A percentile compares a stretch with the other conserved stretches of the same genome.
Evolutionary conservation across 2,113 vertebrate species (phyloP).

Genomic region (Taxidea taxus): DNA sequence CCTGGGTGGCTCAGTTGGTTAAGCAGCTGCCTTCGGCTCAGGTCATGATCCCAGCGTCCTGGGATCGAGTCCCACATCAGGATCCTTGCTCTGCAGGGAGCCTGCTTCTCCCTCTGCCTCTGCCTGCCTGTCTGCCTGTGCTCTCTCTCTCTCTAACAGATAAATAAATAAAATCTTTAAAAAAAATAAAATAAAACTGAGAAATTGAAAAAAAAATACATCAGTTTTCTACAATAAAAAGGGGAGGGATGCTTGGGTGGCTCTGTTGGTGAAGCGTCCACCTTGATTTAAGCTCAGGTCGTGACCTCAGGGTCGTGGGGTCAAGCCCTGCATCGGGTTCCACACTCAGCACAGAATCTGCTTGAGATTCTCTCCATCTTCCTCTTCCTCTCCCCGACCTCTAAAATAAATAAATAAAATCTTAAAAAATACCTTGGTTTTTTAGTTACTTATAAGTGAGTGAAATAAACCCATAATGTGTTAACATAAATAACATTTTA

Average conservation of each 20-base stretch:
- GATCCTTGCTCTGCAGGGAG: too few species aligned
- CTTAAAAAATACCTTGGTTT: not conserved
- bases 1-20: too few species aligned
- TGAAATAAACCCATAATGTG: not conserved
- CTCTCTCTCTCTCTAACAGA: too few species aligned
- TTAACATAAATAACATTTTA: not conserved
- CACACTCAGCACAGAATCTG: not conserved
- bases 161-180: too few species aligned
- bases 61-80: too few species aligned
- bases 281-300: not conserved
- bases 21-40: too few species aligned
- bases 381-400: not conserved
- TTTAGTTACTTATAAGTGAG: not conserved
- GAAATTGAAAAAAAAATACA: not conserved
- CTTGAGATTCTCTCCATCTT: not conserved
- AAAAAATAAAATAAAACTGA: not conserved
- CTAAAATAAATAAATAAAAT: not conserved
- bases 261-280: not conserved
- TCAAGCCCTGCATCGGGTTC: fast-evolving
- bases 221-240: not conserved
- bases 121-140: too few species aligned
- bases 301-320: not conserved
- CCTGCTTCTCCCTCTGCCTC: too few species aligned
- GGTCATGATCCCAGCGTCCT: too few species aligned
- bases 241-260: not conserved